Base-by-base conservation (phyloP, 2,888 invertebrate species). In the Andrena haemorrhoa region DNA sequence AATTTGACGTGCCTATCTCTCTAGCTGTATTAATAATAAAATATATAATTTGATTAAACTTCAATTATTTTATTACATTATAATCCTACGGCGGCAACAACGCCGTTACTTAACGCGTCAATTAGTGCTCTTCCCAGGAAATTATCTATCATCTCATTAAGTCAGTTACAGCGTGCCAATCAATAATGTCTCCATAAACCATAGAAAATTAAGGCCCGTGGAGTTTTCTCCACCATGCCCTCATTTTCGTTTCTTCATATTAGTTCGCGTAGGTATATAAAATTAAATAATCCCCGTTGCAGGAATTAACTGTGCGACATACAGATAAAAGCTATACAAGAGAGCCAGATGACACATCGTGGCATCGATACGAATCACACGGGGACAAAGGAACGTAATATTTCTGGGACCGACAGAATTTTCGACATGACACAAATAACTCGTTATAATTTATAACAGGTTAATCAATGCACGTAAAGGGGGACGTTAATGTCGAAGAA, bases 321-420 rank as follows among this genome's bases (percentile, higher is more conserved):
- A 56, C 26, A 23, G 23, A 51, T 29, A 58, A 10, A 63, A 47
- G 35, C 2, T 71, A 63, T 51, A 20, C 31, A 10, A 63, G 53
- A 33, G 33, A 26, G 5, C 8, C 16, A 77, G 65, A 65, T 72
- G 51, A 51, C 41, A 33, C 23, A 53, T 49, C 58, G 12, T 47
- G 56, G n/a, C 29, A 66, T 66, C 72, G 29, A 29, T 72, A 31
- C n/a, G 60, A 66, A 60, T 41, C 35, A 26, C 31, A 49, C 26
- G 60, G 51, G 47, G 31, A 64, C 29, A 56, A 35, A 35, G 47
- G 10, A 1, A 66, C 35, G 20, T 23, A 33, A 47, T 65, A 29
- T 60, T 64, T 51, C 2, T n/a, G 26, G 29, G 41, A 3, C 53
- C 8, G 10, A 56, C 23, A 56, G 8, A 56, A 56, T 56, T 56